Evolutionary conservation across 2,113 vertebrate genomes (phyloP).

Genomic region (Panthera uncia): DNA sequence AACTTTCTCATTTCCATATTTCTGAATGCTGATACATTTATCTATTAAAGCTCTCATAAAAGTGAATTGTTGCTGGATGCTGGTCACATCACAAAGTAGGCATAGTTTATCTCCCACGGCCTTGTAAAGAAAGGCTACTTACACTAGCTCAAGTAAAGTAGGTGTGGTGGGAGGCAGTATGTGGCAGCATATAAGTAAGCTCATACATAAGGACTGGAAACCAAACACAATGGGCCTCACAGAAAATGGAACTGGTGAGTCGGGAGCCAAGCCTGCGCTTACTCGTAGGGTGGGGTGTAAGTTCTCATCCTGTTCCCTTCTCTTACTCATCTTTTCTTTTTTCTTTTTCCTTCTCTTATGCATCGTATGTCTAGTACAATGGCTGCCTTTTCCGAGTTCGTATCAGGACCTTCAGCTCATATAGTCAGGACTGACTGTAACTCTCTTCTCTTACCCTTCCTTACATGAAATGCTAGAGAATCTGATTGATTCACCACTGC

Average conservation of each 20-base stretch:
- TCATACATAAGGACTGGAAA: background rate
- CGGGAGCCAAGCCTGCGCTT: accelerated
- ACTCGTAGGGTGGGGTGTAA: accelerated
- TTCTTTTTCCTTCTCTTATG: background rate
- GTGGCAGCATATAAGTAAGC: background rate
- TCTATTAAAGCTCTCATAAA: background rate
- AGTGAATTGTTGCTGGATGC: background rate
- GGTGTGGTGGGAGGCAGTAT: background rate
- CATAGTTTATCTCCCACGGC: background rate
- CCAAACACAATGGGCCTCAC: no score
- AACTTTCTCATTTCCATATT: background rate
- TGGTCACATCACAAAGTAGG: background rate
- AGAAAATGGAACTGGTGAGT: background rate
- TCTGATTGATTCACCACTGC: background rate
- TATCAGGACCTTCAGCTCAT: background rate
- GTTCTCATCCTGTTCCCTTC: background rate
- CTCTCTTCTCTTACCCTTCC: background rate
- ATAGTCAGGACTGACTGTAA: accelerated
- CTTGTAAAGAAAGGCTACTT: background rate
- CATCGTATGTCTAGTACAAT: background rate
- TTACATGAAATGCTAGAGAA: background rate
- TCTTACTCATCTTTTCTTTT: no score
- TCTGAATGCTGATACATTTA: background rate
- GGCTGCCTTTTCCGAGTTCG: accelerated
- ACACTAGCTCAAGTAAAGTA: background rate